Conservation (phyloP, 1,140 invertebrate genomes). For the Drosophila equinoxialis region DNA sequence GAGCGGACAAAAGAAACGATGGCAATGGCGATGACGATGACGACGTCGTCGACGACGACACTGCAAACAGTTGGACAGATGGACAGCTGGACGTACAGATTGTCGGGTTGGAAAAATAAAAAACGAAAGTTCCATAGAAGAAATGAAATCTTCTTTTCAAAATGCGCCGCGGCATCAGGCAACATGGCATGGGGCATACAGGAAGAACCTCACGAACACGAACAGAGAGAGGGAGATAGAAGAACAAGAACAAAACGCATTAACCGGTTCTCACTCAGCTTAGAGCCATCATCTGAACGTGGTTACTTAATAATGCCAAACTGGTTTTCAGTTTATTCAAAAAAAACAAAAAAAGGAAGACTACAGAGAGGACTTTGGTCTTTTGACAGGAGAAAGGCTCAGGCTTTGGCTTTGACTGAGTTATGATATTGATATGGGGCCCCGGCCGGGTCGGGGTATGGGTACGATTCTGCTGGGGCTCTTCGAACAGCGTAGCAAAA, state of each 20-base stretch:
- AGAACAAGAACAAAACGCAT: slow-evolving; percentile 50
- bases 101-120: slow-evolving; percentile 46
- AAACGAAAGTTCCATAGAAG: slow-evolving; percentile 70
- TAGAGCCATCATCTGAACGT: slow-evolving; percentile 22
- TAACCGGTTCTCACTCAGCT: slow-evolving; percentile 59
- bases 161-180: slow-evolving; percentile 38
- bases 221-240: not conserved
- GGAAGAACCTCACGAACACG: slow-evolving; percentile 39
- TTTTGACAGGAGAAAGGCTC: slow-evolving; percentile 48
- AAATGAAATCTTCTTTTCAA: slow-evolving; percentile 43
- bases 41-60: slow-evolving; percentile 23
- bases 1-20: slow-evolving; percentile 19
- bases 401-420: slow-evolving; percentile 34
- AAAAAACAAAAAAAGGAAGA: slow-evolving; percentile 30
- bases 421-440: slow-evolving; percentile 72
- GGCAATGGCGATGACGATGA: slow-evolving; percentile 6
- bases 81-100: slow-evolving; percentile 17
- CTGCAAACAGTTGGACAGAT: slow-evolving; percentile 8
- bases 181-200: slow-evolving; percentile 7
- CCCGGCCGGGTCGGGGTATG: slow-evolving; percentile 2
- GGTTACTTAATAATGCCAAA: slow-evolving; percentile 78
- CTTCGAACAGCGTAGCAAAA: slow-evolving; percentile 18
- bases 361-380: slow-evolving; percentile 28
- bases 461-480: slow-evolving; percentile 6
- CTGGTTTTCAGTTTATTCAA: slow-evolving; percentile 67